Evolutionary conservation across 2,797 vertebrate genomes (phyloP).

Genomic region (Dromococcyx pavoninus): DNA sequence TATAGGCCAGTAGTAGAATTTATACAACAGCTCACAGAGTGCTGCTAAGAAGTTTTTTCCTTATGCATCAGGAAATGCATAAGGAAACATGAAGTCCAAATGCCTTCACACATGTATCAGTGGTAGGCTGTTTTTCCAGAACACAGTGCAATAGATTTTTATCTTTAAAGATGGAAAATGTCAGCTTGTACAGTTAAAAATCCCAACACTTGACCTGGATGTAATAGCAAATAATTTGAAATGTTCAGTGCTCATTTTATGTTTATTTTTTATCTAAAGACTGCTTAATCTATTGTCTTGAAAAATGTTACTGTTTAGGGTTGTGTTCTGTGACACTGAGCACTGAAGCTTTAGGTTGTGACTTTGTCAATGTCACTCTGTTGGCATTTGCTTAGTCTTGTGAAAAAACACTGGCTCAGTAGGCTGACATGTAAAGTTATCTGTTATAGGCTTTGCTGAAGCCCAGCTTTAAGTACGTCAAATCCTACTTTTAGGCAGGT

Average conservation of each 20-base stretch:
- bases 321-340: neutral
- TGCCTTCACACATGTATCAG: accelerated
- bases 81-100: neutral
- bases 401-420: neutral
- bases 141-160: neutral
- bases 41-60: neutral
- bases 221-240: neutral
- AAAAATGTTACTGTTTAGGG: neutral
- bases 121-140: neutral
- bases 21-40: neutral
- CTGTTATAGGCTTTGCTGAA: neutral
- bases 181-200: neutral
- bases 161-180: neutral
- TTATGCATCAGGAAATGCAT: neutral
- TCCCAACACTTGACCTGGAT: neutral
- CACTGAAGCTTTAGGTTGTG: neutral
- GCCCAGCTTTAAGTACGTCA: neutral
- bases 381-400: neutral
- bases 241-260: neutral
- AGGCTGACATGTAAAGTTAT: neutral
- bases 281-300: neutral
- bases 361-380: neutral
- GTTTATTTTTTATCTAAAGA: neutral
- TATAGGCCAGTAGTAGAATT: neutral
- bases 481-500: neutral